A percentile compares a stretch with the other conserved stretches of the same genome.
These are phyloP conservation scores for Saturnia japonica DNA, from an alignment of 2,888 invertebrate genomes.

Conservation along the genomic window DNA sequence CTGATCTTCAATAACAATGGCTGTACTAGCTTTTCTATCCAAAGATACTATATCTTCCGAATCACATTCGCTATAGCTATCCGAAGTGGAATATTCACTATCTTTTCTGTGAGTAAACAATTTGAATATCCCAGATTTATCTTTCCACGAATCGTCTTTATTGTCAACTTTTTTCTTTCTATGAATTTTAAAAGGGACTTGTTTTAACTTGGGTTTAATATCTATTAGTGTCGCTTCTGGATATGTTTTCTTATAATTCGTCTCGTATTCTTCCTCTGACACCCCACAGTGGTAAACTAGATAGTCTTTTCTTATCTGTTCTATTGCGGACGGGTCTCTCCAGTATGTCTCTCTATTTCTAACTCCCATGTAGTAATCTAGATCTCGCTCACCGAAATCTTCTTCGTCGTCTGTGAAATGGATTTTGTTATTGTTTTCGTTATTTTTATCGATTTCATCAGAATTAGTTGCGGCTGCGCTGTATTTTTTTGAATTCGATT, in stretches of 20 bases:
- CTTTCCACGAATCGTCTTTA: constrained; percentile 68
- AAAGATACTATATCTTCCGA: constrained; percentile 48
- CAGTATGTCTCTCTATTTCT: constrained; percentile 67
- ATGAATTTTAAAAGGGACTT: constrained; percentile 75
- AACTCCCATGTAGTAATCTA: constrained; percentile 72
- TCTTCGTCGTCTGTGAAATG: constrained; percentile 53
- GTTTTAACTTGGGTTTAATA: constrained; percentile 60
- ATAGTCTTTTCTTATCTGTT: constrained; percentile 71
- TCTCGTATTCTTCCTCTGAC: constrained; percentile 68
- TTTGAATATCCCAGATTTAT: constrained; percentile 66
- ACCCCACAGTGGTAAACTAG: constrained; percentile 71
- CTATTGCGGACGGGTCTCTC: constrained; percentile 68
- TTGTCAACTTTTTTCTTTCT: constrained; percentile 55
- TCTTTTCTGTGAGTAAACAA: constrained; percentile 64
- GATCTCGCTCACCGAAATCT: constrained; percentile 65
- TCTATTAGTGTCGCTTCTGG: constrained; percentile 45
- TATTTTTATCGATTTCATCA: neutral
- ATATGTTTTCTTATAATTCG: constrained; percentile 49
- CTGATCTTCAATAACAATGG: constrained; percentile 41
- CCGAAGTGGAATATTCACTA: constrained; percentile 68
- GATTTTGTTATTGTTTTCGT: constrained; percentile 41
- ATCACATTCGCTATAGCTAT: constrained; percentile 76
- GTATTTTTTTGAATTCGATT: constrained; percentile 50
- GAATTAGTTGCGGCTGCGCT: neutral
- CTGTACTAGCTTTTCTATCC: constrained; percentile 33